A percentile compares a stretch with the other conserved stretches of the same genome.
phyloP scores from a whole-genome alignment of 2,113 vertebrate genomes.

The Nyctereutes procyonoides region DNA sequence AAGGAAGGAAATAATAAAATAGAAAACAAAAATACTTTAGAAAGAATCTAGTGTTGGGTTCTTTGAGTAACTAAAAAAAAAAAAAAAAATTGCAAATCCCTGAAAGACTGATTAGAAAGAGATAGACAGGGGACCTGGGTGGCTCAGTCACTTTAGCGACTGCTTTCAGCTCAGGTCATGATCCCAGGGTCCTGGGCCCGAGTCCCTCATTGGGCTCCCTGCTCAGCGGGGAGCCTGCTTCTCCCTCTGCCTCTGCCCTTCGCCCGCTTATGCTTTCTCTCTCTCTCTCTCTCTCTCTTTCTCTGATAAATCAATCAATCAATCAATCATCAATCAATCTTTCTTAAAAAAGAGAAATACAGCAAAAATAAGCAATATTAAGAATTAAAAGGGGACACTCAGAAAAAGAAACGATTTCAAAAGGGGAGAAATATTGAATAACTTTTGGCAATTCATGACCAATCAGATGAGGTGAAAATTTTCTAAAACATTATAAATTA shows the following conservation, averaged over 20 bases:
- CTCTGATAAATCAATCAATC: too few species aligned
- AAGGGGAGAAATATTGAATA: not conserved
- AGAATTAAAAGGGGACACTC: not conserved
- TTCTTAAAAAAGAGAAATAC: not conserved
- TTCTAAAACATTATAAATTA: not conserved
- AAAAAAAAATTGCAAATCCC: not conserved
- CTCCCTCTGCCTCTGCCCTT: too few species aligned
- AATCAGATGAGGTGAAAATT: not conserved
- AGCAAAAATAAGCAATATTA: not conserved
- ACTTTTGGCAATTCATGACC: not conserved
- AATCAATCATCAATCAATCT: too few species aligned
- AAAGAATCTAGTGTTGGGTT: not conserved
- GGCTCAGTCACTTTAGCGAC: too few species aligned
- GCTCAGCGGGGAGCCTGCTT: too few species aligned
- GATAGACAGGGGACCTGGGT: not conserved
- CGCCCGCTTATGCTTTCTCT: too few species aligned
- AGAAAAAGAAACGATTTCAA: not conserved
- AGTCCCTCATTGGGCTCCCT: too few species aligned
- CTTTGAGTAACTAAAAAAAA: not conserved
- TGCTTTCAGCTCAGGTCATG: too few species aligned
- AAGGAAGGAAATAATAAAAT: not conserved
- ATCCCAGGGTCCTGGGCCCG: too few species aligned
- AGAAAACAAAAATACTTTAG: not conserved
- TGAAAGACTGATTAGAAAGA: not conserved
- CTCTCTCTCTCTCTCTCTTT: too few species aligned